A percentile compares a stretch with the other conserved stretches of the same genome.
Evolutionary conservation across 2,797 vertebrate species (phyloP).

Genomic region (Gymnothorax javanicus): DNA sequence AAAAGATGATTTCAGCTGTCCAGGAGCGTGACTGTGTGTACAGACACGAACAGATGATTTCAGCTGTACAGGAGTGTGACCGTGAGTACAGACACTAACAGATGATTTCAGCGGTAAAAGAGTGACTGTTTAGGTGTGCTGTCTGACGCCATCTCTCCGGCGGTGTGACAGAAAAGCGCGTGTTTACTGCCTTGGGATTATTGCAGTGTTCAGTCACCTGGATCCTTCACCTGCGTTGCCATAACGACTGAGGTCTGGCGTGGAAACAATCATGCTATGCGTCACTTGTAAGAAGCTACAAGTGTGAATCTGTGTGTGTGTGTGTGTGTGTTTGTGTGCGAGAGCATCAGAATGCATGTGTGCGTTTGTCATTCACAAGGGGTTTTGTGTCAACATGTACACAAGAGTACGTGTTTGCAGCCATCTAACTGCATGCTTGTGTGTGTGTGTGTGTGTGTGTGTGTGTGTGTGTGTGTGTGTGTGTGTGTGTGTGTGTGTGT

Average conservation of each 20-base stretch:
- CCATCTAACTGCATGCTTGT: too few species aligned
- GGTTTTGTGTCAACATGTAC: too few species aligned
- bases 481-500: too few species aligned
- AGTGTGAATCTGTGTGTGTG: neutral
- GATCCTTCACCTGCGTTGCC: slow-evolving; percentile 5
- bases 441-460: too few species aligned
- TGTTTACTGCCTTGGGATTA: neutral
- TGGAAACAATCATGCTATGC: slow-evolving; percentile 2
- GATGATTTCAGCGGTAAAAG: neutral
- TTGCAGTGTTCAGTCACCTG: neutral
- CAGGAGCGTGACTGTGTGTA: neutral
- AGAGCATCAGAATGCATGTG: neutral
- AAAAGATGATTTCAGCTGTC: too few species aligned
- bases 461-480: too few species aligned
- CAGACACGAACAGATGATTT: neutral
- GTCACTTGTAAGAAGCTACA: neutral
- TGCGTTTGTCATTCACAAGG: too few species aligned
- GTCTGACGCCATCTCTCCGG: neutral
- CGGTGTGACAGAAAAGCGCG: neutral
- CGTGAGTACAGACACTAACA: neutral
- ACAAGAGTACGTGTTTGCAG: too few species aligned
- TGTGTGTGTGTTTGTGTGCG: neutral
- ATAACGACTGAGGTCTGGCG: slow-evolving; percentile 22
- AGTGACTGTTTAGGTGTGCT: neutral
- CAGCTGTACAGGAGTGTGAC: neutral